Evolutionary conservation across 2,888 invertebrate genomes (phyloP).

Genomic region (Argyresthia albistria): DNA sequence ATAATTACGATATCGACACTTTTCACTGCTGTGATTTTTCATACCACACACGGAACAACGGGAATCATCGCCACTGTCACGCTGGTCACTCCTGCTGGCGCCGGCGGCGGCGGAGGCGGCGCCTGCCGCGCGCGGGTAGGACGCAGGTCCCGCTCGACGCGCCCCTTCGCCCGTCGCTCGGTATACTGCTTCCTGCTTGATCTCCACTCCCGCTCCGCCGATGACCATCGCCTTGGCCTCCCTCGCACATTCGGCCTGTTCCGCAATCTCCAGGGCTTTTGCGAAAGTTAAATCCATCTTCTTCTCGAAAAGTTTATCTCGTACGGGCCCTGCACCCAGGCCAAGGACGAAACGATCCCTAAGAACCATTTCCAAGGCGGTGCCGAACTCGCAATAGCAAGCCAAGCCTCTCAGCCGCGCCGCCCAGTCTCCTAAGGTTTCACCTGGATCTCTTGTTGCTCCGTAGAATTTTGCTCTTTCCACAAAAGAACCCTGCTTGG

Average conservation of each 20-base stretch:
- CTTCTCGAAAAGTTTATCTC: too few relatives aligned
- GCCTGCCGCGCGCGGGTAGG: background rate
- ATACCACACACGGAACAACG: slow-evolving; percentile 12
- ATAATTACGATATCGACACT: slow-evolving; percentile 14
- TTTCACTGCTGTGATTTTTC: slow-evolving; percentile 8
- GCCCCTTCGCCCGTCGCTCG: slow-evolving; percentile 4
- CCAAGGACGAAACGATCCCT: slow-evolving; percentile 14
- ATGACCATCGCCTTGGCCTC: slow-evolving; percentile 1
- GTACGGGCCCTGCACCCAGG: too few relatives aligned
- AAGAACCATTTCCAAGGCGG: slow-evolving; percentile 10
- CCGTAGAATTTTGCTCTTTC: slow-evolving; percentile 15
- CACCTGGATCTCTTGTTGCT: background rate
- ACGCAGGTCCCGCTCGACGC: background rate
- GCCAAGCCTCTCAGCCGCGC: slow-evolving; percentile 10
- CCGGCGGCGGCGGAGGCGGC: background rate
- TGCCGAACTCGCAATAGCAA: slow-evolving; percentile 13
- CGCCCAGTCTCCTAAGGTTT: slow-evolving; percentile 14
- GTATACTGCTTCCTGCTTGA: slow-evolving; percentile 12
- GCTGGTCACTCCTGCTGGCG: background rate
- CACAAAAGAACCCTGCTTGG: slow-evolving; percentile 13
- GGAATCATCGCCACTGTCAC: background rate
- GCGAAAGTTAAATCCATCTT: too few relatives aligned
- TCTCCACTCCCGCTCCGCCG: background rate
- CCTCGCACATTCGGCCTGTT: slow-evolving; percentile 8
- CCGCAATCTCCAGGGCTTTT: slow-evolving; percentile 3